Base-by-base conservation (phyloP, 37 sponge, comb jelly and placozoan species). In the Haliclona indistincta region DNA sequence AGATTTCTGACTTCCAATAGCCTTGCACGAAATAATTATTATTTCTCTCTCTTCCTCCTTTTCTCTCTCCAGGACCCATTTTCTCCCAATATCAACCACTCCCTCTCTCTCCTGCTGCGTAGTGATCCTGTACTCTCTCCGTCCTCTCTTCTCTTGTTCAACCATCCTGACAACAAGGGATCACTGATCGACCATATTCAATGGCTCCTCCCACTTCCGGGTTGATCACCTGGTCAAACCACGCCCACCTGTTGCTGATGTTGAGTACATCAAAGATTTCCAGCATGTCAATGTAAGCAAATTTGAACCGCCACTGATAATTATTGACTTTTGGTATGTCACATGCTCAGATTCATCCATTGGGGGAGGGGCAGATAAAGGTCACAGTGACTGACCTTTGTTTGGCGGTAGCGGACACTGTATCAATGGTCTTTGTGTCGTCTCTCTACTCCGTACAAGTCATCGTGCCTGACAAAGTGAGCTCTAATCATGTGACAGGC, bases 341-440 rank as follows among this genome's bases (percentile, higher is more conserved):
- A 47, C 10, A 15, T 47, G 15, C 51, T 2, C 56, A 87, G 82
- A 69, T 90, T 28, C 38, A 41, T 26, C 91, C 94, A 8, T 35
- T 82, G 2, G 19, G 10, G 0, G 94, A 89, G 39, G 94, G 94
- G 1, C 37, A 71, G 30, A 54, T 86, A 56, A 81, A 41, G 6
- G 15, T 94, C 0, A 20, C 35, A 8, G 67, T 82, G 2, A 34
- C 29, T 4, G 94, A 94, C 47, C 58, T 86, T 35, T 94, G 94
- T 75, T 77, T 94, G 60, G 76, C 64, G 8, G 56, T 60, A 60
- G 65, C 58, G 1, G 45, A 61, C 15, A 45, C 38, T 1, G 53
- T 52, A 8, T 70, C 84, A 0, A 51, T 17, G 34, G 71, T 94
- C 25, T 25, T 51, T 43, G 78, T 94, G 7, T 78, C 87, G 3